Conservation (phyloP, 2,888 invertebrate species). For the Schizotus pectinicornis region DNA sequence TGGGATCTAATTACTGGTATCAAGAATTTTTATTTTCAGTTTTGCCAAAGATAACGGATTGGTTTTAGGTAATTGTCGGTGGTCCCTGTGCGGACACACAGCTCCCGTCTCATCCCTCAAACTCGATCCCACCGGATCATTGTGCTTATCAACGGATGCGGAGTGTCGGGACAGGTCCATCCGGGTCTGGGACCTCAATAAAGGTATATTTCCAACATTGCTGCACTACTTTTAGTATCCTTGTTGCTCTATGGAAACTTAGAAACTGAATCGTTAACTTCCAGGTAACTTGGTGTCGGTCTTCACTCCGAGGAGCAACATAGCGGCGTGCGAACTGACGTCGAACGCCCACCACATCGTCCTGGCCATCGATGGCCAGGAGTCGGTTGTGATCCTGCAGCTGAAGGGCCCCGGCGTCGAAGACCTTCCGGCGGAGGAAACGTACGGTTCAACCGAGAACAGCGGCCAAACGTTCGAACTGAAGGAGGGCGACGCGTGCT, state of each 20-base stretch:
- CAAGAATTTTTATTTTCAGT: no score
- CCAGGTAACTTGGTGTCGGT: slow-evolving; percentile 80
- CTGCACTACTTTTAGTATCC: background rate
- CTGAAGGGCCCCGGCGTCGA: slow-evolving; percentile 57
- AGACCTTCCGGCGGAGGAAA: slow-evolving; percentile 42
- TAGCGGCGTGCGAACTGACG: slow-evolving; percentile 79
- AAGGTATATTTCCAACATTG: slow-evolving; percentile 62
- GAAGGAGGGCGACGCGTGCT: slow-evolving; percentile 56
- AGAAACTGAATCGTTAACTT: slow-evolving; percentile 37
- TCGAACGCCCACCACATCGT: slow-evolving; percentile 75
- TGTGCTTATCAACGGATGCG: slow-evolving; percentile 77
- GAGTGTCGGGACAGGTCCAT: slow-evolving; percentile 76
- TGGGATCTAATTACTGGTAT: slow-evolving; percentile 86
- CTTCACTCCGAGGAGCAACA: slow-evolving; percentile 76
- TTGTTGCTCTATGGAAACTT: no score
- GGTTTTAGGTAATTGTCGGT: slow-evolving; percentile 73
- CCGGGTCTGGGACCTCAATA: slow-evolving; percentile 80
- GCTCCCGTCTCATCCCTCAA: slow-evolving; percentile 77
- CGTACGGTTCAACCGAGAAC: slow-evolving; percentile 64
- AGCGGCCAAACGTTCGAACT: slow-evolving; percentile 67
- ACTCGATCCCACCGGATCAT: slow-evolving; percentile 74
- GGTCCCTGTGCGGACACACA: slow-evolving; percentile 78
- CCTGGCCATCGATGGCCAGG: slow-evolving; percentile 71
- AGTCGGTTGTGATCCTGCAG: slow-evolving; percentile 70
- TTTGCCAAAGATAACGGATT: no score